Conservation (phyloP, 2,797 vertebrate genomes). For the Ctenochaetus hawaiiensis region DNA sequence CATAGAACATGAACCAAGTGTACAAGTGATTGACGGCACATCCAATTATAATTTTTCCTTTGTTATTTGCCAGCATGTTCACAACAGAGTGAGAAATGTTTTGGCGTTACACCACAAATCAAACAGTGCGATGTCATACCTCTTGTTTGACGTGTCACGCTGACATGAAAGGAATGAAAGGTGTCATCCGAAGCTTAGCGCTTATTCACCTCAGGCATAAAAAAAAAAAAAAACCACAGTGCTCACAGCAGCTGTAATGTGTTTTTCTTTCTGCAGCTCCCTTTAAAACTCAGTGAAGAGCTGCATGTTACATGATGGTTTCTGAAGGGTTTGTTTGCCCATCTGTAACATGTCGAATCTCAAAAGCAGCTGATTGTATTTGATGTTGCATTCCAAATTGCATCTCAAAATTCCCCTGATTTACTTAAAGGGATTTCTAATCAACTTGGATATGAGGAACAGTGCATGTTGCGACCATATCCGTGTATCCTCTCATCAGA, state of each 20-base stretch:
- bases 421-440: background rate
- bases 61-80: conserved; percentile 12
- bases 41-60: conserved; percentile 21
- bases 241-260: background rate
- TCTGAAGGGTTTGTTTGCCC: background rate
- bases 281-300: background rate
- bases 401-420: background rate
- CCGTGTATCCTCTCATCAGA: background rate
- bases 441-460: background rate
- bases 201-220: conserved; percentile 17
- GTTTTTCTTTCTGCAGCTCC: conserved; percentile 5
- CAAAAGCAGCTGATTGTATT: background rate
- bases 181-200: background rate
- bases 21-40: conserved; percentile 2
- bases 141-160: conserved; percentile 13
- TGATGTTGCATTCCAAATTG: background rate
- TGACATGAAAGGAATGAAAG: conserved; percentile 20
- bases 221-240: conserved; percentile 1
- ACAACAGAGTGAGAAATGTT: conserved; percentile 14
- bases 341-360: background rate
- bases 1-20: background rate
- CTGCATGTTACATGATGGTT: background rate
- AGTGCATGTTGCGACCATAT: background rate
- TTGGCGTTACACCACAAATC: conserved; percentile 3
- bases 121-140: conserved; percentile 16